phyloP scores from a whole-genome alignment of 1,140 invertebrate genomes.

The Grapholita molesta region DNA sequence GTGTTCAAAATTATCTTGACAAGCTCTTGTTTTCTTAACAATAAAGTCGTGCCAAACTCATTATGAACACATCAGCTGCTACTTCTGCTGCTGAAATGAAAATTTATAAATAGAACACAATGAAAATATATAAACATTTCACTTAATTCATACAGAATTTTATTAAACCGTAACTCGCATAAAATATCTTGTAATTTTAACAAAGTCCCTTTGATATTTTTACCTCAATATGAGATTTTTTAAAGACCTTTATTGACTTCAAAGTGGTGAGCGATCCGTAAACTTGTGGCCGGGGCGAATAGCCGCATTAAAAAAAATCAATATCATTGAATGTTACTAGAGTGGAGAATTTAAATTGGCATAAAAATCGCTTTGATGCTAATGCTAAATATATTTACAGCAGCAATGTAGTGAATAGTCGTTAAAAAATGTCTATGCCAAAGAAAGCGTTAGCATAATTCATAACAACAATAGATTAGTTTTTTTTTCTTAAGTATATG shows the following conservation, averaged over 20 bases:
- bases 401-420: too few species aligned
- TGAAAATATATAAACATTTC: not conserved
- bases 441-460: too few species aligned
- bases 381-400: too few species aligned
- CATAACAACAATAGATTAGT: too few species aligned
- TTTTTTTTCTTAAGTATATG: too few species aligned
- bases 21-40: too few species aligned
- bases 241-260: not conserved
- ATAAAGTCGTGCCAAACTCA: too few species aligned
- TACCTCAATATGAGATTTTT: not conserved
- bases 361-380: not conserved
- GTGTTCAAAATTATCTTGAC: too few species aligned
- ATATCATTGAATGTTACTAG: not conserved
- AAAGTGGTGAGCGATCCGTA: conserved; percentile 3
- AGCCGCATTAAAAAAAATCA: not conserved
- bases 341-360: not conserved
- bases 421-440: too few species aligned
- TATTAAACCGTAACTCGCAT: not conserved
- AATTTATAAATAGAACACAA: too few species aligned
- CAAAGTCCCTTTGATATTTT: not conserved
- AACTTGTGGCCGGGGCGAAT: not conserved
- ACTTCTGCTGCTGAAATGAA: too few species aligned
- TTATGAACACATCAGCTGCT: too few species aligned
- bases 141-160: not conserved
- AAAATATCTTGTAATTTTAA: not conserved